Evolutionary conservation across 1,140 invertebrate genomes (phyloP), one percentile per base, ranked within the genome.

Genomic region (Chironomus tepperi): DNA sequence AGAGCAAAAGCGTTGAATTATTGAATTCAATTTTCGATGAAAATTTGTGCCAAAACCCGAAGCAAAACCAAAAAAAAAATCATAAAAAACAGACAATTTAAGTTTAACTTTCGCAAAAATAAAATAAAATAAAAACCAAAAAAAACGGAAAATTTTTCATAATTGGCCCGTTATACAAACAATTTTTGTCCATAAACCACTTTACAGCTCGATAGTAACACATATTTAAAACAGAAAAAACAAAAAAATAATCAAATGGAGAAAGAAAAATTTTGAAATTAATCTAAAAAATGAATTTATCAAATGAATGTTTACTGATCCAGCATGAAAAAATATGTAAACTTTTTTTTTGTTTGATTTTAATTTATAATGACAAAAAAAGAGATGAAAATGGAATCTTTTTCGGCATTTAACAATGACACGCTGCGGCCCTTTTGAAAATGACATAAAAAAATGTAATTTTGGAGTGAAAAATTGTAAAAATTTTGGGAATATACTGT

Each of bases 261-360:
- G 12, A 15, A 70, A 70, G 65, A 19, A 70, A 70, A 70, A 70
- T 70, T 70, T 70, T 70, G 16, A 70, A 18, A 70, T 70, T 70
- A 70, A 70, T 70, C 65, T 70, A 70, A 70, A 70, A 67, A 70
- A 19, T 70, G 65, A 70, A 70, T 19, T 70, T 70, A 8, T 18
- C 7, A 70, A 67, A 70, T 9, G 65, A 21, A 19, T 70, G 65
- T 70, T 70, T 70, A 21, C 65, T 19, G 19, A 70, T 19, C 65
- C 16, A 70, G 65, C 16, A 70, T 34, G 24, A 34, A 34, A 70
- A 10, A 16, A 3, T 47, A 10, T 47, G 43, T 47, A 47, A 47
- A 9, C n/a, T 57, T 57, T 5, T 57, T 15, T 57, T 57, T 15
- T 57, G 1, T 57, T 47, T 1, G 15, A 2, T 34, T 34, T 70